Conservation (phyloP, 2,113 vertebrate genomes). For the Nansenia antarctica region DNA sequence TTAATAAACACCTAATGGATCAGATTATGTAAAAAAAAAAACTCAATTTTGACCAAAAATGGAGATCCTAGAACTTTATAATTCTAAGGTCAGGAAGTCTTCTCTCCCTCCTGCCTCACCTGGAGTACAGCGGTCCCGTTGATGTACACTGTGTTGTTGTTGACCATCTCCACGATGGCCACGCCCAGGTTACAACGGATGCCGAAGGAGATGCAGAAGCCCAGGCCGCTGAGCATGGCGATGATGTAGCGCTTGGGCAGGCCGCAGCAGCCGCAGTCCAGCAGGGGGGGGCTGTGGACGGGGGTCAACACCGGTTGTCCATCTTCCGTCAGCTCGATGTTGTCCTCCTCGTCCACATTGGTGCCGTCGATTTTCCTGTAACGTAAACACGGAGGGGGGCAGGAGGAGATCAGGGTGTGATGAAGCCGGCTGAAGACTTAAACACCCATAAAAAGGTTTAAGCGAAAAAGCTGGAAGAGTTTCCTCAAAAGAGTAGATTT, state of each 20-base stretch:
- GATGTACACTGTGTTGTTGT: constrained; percentile 92
- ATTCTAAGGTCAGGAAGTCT: too few species aligned
- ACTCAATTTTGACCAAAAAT: too few species aligned
- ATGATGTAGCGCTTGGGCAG: constrained; percentile 96
- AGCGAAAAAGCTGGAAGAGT: too few species aligned
- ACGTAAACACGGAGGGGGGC: neutral
- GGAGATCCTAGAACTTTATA: too few species aligned
- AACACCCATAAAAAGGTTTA: too few species aligned
- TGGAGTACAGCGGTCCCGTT: constrained; percentile 89
- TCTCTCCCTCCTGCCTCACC: constrained; percentile 66
- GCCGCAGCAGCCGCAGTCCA: constrained; percentile 87
- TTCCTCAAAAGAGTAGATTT: too few species aligned
- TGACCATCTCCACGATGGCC: constrained; percentile 98
- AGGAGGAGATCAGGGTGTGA: too few species aligned
- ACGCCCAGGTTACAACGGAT: constrained; percentile 97
- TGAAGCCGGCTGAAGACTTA: too few species aligned
- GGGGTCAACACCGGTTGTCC: constrained; percentile 75
- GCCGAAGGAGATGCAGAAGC: constrained; percentile 99
- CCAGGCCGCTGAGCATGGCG: constrained; percentile 93
- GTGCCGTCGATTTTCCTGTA: constrained; percentile 90
- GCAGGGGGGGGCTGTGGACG: constrained; percentile 42
- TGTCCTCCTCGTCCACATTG: constrained; percentile 78
- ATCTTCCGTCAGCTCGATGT: constrained; percentile 88
- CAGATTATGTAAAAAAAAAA: too few species aligned
- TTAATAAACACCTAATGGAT: too few species aligned